phyloP scores from a whole-genome alignment of 2,888 invertebrate genomes.

The Slavum lentiscoides region DNA sequence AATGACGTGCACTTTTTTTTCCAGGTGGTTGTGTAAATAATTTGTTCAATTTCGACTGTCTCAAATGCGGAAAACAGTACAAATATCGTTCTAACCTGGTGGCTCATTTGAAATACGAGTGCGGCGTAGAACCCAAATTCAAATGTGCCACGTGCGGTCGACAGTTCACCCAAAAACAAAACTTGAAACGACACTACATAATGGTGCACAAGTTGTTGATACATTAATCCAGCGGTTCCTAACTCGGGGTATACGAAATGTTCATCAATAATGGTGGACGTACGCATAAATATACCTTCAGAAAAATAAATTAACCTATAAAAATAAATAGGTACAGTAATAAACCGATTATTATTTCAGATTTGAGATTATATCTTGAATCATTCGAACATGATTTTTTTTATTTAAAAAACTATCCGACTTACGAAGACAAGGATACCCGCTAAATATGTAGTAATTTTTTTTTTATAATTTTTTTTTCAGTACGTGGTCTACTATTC shows the following conservation, averaged over 20 bases:
- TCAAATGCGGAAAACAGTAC: constrained; percentile 46
- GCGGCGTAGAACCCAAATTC: constrained; percentile 67
- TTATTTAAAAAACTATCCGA: no score
- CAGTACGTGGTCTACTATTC: no score
- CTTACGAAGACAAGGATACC: no score
- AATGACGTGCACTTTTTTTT: constrained; percentile 1
- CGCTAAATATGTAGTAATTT: no score
- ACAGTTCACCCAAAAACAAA: constrained; percentile 65
- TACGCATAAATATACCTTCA: no score
- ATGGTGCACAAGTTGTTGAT: constrained; percentile 7
- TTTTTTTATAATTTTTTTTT: no score
- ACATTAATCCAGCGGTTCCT: neutral
- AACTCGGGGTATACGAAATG: neutral
- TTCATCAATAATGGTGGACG: no score
- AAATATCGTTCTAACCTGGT: constrained; percentile 61
- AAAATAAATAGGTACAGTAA: no score
- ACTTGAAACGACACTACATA: constrained; percentile 59
- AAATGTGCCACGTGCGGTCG: constrained; percentile 67
- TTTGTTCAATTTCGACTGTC: constrained; percentile 5
- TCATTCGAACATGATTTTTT: no score
- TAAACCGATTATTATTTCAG: no score
- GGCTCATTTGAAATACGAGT: constrained; percentile 66
- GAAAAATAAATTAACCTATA: no score
- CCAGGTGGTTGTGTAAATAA: neutral
- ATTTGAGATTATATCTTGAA: no score